phyloP scores from a whole-genome alignment of 2,888 invertebrate genomes.

The Morpho deidamia region DNA sequence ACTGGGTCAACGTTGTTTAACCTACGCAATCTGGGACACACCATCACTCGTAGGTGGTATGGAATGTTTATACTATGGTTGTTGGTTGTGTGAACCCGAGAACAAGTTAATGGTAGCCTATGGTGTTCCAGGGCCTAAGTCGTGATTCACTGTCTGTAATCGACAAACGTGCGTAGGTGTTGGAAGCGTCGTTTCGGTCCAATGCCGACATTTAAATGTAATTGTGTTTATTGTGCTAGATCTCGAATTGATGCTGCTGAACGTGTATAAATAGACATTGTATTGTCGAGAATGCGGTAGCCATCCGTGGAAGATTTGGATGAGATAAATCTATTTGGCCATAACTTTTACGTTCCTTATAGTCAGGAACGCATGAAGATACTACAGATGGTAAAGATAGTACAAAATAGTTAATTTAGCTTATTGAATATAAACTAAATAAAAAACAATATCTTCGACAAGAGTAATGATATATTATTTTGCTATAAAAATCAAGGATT shows the following conservation, averaged over 20 bases:
- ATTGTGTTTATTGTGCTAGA: slow-evolving; percentile 21
- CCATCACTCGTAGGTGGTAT: background rate
- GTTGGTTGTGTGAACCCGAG: slow-evolving; percentile 28
- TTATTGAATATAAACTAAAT: too few species aligned
- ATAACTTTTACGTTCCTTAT: background rate
- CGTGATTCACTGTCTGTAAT: slow-evolving; percentile 45
- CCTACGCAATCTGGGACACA: background rate
- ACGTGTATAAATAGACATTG: slow-evolving; percentile 8
- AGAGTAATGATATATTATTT: too few species aligned
- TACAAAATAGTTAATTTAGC: background rate
- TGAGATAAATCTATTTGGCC: slow-evolving; percentile 2
- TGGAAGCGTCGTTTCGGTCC: slow-evolving; percentile 38
- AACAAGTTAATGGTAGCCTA: slow-evolving; percentile 32
- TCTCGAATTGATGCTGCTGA: slow-evolving; percentile 11
- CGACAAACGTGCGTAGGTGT: slow-evolving; percentile 49
- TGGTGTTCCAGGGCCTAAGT: slow-evolving; percentile 26
- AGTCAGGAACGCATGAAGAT: background rate
- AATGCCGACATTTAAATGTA: slow-evolving; percentile 19
- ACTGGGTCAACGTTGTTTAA: too few species aligned
- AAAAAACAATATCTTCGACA: too few species aligned
- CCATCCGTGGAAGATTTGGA: slow-evolving; percentile 2
- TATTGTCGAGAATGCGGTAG: slow-evolving; percentile 5
- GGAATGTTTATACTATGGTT: background rate
- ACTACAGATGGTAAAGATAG: background rate
- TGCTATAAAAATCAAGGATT: too few species aligned